Percentiles rank a stretch among this genome's conserved stretches.
phyloP scores from a whole-genome alignment of 2,113 vertebrate genomes.

The Ophiodon elongatus region DNA sequence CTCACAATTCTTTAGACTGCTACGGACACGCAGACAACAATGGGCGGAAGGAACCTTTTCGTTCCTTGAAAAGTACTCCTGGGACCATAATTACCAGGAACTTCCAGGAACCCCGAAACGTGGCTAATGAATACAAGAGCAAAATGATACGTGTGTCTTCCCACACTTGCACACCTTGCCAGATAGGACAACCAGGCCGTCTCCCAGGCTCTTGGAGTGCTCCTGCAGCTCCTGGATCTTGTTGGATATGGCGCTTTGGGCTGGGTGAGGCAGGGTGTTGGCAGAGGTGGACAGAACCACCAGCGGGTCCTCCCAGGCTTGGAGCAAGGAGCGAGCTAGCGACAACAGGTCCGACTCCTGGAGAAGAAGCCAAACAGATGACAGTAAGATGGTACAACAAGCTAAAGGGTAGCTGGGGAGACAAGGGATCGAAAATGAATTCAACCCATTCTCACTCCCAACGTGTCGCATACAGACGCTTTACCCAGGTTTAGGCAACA shows the following conservation, averaged over 20 bases:
- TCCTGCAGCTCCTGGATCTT: slow-evolving; percentile 82
- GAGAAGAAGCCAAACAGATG: neutral
- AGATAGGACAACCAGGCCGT: slow-evolving; percentile 79
- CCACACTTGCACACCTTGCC: slow-evolving; percentile 68
- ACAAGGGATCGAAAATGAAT: neutral
- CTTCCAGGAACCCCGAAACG: neutral
- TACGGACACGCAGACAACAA: neutral
- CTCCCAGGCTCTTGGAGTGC: slow-evolving; percentile 78
- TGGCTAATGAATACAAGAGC: neutral
- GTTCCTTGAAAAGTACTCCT: neutral
- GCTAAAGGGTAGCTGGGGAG: neutral
- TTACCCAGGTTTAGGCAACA: neutral
- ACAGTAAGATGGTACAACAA: neutral
- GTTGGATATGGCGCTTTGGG: slow-evolving; percentile 74
- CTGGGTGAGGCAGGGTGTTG: slow-evolving; percentile 74
- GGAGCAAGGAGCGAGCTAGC: slow-evolving; percentile 83
- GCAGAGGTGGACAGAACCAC: slow-evolving; percentile 72
- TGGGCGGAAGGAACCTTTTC: neutral
- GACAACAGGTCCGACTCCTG: slow-evolving; percentile 82
- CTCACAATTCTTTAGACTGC: too few relatives aligned
- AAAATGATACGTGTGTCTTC: neutral
- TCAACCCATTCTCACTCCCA: neutral
- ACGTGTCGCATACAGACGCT: neutral
- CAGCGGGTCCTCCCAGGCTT: slow-evolving; percentile 83
- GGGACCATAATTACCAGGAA: neutral